A percentile compares a stretch with the other conserved stretches of the same genome.
phyloP scores from a whole-genome alignment of 2,113 vertebrate genomes.

The Antigone vipio region DNA sequence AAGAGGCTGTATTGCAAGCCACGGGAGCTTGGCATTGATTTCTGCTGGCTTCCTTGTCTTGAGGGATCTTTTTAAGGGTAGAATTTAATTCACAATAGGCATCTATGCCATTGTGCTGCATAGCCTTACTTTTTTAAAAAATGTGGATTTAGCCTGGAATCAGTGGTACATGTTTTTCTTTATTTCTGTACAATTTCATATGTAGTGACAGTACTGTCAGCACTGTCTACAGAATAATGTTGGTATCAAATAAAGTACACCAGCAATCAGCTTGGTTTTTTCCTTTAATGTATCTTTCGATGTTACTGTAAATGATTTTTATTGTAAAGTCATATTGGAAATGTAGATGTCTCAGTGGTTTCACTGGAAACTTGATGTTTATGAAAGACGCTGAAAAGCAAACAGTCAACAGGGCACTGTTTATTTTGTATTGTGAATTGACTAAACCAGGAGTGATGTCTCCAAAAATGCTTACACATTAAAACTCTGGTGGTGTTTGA shows the following conservation, averaged over 20 bases:
- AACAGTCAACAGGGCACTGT: background rate
- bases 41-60: background rate
- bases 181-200: background rate
- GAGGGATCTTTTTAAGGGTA: background rate
- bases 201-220: slow-evolving; percentile 14
- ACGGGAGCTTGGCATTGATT: background rate
- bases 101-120: background rate
- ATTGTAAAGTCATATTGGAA: background rate
- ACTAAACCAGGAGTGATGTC: background rate
- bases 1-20: background rate
- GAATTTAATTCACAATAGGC: background rate
- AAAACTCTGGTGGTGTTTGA: background rate
- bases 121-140: background rate
- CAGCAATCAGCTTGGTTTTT: background rate
- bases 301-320: background rate
- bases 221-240: background rate
- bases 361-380: background rate
- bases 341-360: background rate
- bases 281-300: background rate
- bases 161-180: rapidly evolving
- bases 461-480: background rate
- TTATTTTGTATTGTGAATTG: background rate
- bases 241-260: background rate
- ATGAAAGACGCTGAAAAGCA: background rate
- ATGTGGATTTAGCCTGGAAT: background rate